phyloP scores from a whole-genome alignment of 2,797 vertebrate genomes.

The Tadarida brasiliensis region DNA sequence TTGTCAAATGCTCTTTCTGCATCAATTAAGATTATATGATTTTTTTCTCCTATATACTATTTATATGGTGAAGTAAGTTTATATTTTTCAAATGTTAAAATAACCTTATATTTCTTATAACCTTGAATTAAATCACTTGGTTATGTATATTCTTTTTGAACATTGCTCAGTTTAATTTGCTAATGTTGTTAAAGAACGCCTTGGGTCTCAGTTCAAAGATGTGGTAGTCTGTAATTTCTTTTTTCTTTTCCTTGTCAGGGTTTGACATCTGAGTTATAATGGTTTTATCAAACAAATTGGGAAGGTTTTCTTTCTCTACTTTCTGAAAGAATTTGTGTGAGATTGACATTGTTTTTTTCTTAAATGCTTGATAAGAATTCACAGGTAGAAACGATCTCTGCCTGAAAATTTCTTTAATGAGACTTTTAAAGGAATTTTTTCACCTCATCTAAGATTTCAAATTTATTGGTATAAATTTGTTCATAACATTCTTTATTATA shows the following conservation, averaged over 20 bases:
- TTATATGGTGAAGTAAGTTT: neutral
- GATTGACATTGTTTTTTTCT: neutral
- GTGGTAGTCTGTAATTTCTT: neutral
- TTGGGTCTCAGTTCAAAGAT: neutral
- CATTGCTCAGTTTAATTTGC: neutral
- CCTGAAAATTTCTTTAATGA: neutral
- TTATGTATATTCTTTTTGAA: neutral
- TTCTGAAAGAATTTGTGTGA: neutral
- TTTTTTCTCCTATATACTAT: neutral
- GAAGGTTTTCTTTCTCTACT: neutral
- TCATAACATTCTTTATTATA: neutral
- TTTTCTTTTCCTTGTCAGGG: neutral
- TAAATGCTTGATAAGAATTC: conserved; percentile 15
- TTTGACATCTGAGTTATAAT: neutral
- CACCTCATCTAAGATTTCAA: neutral
- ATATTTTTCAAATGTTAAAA: neutral
- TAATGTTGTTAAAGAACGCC: neutral
- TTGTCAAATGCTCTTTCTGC: neutral
- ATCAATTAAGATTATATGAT: neutral
- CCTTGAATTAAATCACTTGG: neutral
- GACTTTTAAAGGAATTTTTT: neutral
- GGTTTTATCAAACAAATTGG: neutral
- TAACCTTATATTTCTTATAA: neutral
- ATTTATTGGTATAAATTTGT: neutral
- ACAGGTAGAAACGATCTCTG: neutral